Evolutionary conservation across 2,113 vertebrate species (phyloP).

Genomic region (Phodopus roborovskii): DNA sequence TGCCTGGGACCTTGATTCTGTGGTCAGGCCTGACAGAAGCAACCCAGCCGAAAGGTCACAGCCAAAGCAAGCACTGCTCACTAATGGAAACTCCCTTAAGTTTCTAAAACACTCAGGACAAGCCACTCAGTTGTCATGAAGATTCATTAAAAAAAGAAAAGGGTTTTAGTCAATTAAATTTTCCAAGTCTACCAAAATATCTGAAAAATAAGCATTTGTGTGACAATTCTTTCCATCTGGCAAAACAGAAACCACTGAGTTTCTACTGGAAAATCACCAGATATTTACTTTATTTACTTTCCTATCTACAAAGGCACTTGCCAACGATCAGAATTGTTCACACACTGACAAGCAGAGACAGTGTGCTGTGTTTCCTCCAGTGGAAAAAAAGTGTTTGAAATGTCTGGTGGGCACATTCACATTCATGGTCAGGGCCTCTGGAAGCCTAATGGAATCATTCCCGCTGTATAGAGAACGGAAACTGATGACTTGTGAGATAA

Average conservation of each 20-base stretch:
- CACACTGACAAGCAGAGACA: background rate
- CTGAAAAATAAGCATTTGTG: constrained; percentile 59
- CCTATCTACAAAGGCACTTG: constrained; percentile 34
- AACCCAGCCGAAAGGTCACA: constrained; percentile 72
- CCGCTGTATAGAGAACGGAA: background rate
- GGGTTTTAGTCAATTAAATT: constrained; percentile 64
- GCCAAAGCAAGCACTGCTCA: background rate
- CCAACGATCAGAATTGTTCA: background rate
- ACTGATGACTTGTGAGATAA: background rate
- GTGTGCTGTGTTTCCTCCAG: background rate
- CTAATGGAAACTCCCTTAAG: constrained; percentile 67
- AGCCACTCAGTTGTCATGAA: constrained; percentile 44
- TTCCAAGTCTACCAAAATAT: constrained; percentile 58
- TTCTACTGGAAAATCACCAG: constrained; percentile 75
- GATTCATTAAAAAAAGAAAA: constrained; percentile 38
- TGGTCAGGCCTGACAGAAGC: constrained; percentile 60
- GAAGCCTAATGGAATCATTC: background rate
- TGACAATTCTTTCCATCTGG: constrained; percentile 68
- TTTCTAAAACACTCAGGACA: constrained; percentile 35
- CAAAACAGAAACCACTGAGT: constrained; percentile 63
- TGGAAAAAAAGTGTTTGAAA: background rate
- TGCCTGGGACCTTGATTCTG: constrained; percentile 44
- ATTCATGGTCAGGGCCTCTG: background rate
- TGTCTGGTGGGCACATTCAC: background rate
- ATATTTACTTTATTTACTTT: constrained; percentile 64